phyloP scores from a whole-genome alignment of 2,888 invertebrate genomes.

The Spodoptera picta region DNA sequence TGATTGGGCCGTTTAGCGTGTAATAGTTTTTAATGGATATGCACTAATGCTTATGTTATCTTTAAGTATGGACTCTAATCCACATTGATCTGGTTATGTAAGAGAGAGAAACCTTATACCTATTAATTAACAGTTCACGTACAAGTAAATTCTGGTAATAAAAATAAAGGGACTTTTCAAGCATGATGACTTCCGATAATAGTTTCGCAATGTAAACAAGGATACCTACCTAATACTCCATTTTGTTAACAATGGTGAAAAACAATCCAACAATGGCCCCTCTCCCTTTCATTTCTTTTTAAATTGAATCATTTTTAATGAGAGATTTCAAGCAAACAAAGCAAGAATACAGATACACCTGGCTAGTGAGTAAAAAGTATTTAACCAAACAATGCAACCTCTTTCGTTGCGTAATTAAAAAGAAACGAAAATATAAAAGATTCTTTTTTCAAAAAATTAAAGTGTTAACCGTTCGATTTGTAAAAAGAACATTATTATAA shows the following conservation, averaged over 20 bases:
- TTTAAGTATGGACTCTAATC: constrained; percentile 46
- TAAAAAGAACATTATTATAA: constrained; percentile 32
- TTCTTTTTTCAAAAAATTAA: constrained; percentile 13
- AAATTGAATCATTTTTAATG: constrained; percentile 5
- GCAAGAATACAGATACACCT: constrained; percentile 22
- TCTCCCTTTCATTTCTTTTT: constrained; percentile 10
- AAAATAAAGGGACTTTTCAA: background rate
- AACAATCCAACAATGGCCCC: constrained; percentile 1
- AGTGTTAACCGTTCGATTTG: constrained; percentile 30
- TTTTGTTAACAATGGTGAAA: background rate
- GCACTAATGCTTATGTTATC: constrained; percentile 44
- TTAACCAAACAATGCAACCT: constrained; percentile 4
- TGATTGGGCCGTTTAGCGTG: constrained; percentile 19
- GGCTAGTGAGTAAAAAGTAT: constrained; percentile 13
- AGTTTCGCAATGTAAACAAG: background rate
- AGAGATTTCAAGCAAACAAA: constrained; percentile 33
- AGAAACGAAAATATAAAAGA: constrained; percentile 22
- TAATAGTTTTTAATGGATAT: constrained; percentile 40
- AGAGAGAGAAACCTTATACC: constrained; percentile 42
- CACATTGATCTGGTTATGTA: constrained; percentile 51
- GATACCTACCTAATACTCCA: background rate
- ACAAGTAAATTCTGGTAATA: constrained; percentile 3
- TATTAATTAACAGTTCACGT: constrained; percentile 32
- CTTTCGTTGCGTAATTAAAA: constrained; percentile 23
- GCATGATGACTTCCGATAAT: background rate